Evolutionary conservation across 2,888 invertebrate genomes (phyloP), one percentile per base, ranked within the genome.

Genomic region (Eudasyphora cyanicolor): DNA sequence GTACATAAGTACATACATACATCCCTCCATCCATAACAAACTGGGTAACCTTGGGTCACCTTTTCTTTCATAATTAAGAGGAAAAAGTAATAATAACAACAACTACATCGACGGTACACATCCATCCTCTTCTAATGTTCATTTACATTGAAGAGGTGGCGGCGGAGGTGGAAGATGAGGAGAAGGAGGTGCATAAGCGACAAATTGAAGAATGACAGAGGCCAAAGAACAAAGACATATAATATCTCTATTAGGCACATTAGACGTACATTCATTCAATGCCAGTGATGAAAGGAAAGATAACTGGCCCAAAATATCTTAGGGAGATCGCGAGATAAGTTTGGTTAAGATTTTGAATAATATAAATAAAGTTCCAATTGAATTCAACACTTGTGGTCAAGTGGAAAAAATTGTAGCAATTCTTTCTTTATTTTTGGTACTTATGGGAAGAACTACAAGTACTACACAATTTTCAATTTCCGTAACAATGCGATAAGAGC

Each of bases 31-130:
- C 32, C 17, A 35, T 17, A 35, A 21, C 69, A 51, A 0, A 78
- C 74, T 82, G 74, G 64, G 73, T 78, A 85, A 64, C 77, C 76
- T 86, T 86, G 84, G n/a, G 84, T 64, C 79, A 85, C 71, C 24
- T 75, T 78, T 78, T 77, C 60, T 54, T 74, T 84, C 57, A 71
- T 79, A 73, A 82, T 79, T 79, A 75, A 57, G 70, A 76, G 57
- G 49, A 74, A 49, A 71, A 67, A 60, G 45, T 42, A 77, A 21
- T 17, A 76, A 24, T 38, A 76, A 82, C 42, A 79, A 60, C 57
- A 82, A 74, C 60, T 5, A 60, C 27, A 70, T 0, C 67, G 21
- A 51, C 10, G 38, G 17, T 76, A 17, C 35, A 42, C 54, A 74
- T 64, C 64, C 5, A n/a, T n/a, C n/a, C n/a, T n/a, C n/a, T n/a